Evolutionary conservation across 2,888 invertebrate species (phyloP), one percentile per base, ranked within the genome.

Genomic region (Blera fallax): DNA sequence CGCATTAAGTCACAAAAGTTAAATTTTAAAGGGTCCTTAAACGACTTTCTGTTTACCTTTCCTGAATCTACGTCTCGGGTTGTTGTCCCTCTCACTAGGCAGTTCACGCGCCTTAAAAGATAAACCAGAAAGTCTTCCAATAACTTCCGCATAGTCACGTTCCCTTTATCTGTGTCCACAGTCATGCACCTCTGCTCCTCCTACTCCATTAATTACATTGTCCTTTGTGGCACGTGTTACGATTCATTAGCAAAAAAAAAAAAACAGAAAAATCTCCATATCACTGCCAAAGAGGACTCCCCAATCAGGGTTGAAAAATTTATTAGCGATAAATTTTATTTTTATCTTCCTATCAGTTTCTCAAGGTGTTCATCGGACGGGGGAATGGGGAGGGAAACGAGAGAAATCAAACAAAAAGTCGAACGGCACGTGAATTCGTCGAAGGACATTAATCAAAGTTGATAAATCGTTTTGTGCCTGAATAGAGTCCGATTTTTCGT

Each of bases 401-500:
- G 1, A 40, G 7, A 48, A 62, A 73, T 27, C 29, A 18, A 40
- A 16, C 18, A 21, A 40, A 62, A 58, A 48, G 4, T 32, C 32
- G 2, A 10, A 32, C 14, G 6, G 60, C 60, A 62, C 73, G 62
- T 73, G 62, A 64, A 11, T 14, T 18, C 32, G n/a, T 21, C 64
- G 43, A 74, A 56, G 74, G 54, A 74, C 74, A 74, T 74, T 74
- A 74, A 74, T 74, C 74, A 74, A 65, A 65, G 45, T 34, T 74
- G 74, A 74, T 74, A 65, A 74, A 74, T 74, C 54, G 54, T 45
- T n/a, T 56, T 65, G 45, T 8, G 34, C 50, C 11, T 8, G 50
- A 45, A n/a, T n/a, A n/a, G 45, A 18, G 32, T 32, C 18, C 11
- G 43, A 73, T 29, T 54, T 16, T 74, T 16, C 11, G 6, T 18